phyloP scores from a whole-genome alignment of 2,113 vertebrate genomes.

The Acinonyx jubatus region DNA sequence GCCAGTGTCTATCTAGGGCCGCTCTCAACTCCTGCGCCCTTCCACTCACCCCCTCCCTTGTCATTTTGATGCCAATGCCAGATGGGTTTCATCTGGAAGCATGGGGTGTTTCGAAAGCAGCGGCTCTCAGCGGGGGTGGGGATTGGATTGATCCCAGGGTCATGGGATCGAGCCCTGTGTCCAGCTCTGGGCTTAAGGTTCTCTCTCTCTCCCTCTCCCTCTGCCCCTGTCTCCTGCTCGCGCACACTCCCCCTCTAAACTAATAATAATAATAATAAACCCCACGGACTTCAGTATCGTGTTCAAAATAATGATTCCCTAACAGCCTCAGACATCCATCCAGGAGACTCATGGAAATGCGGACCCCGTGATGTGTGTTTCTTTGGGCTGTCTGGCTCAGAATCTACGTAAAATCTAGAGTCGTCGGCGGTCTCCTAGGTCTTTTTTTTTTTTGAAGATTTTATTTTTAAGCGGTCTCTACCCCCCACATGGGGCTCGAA shows the following conservation, averaged over 20 bases:
- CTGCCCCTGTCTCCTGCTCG: too few species aligned
- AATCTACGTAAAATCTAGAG: background rate
- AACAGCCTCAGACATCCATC: background rate
- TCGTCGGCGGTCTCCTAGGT: background rate
- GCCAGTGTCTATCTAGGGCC: fast-evolving
- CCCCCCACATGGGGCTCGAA: too few species aligned
- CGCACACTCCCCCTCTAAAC: too few species aligned
- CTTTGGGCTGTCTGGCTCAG: too few species aligned
- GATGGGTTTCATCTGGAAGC: background rate
- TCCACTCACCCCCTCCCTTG: background rate
- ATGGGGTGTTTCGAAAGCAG: background rate
- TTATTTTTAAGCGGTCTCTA: too few species aligned
- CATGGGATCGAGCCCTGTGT: too few species aligned
- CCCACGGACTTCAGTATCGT: background rate
- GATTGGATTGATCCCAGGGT: too few species aligned
- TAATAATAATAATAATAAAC: too few species aligned
- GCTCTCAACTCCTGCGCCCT: background rate
- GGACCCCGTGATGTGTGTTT: too few species aligned
- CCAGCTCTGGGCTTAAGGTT: too few species aligned
- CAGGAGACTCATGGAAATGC: background rate
- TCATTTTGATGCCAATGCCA: background rate
- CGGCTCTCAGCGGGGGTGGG: background rate
- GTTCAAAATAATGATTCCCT: background rate
- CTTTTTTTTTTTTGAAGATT: background rate
- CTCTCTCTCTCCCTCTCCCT: too few species aligned